Evolutionary conservation across 2,888 invertebrate genomes (phyloP), one percentile per base, ranked within the genome.

Genomic region (Sinhomidia bicolor): DNA sequence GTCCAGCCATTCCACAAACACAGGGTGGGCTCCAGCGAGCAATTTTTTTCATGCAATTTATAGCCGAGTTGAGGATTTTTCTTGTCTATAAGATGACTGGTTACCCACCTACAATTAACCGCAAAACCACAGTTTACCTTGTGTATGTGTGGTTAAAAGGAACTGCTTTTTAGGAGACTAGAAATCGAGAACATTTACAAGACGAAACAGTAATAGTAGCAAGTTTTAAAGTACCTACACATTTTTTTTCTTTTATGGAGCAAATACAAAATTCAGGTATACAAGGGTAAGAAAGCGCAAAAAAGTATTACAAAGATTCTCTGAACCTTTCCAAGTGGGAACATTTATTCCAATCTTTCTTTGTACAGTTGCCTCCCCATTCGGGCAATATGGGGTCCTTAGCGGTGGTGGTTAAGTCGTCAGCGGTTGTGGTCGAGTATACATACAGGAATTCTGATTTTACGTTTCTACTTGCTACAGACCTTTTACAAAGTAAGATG

Each of bases 1-100:
- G 90, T 91, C 90, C 91, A 91, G 5, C 90, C 91, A 81, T 91
- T 91, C 17, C 62, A 79, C 20, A 91, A 80, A 54, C 91, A 91
- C 10, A 91, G 60, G 9, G 54, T 44, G 3, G 65, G 65, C 57
- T 89, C 74, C 20, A 57, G 14, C 10, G 9, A 83, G 20, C 90
- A 90, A 54, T 89, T 76, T 26, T 65, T 86, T 83, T 83, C 86
- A 32, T 57, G 60, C 4, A 84, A 14, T 17, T 80, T 78, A 32
- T 68, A 86, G 3, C 88, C 85, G 1, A 85, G 82, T 7, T 85
- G 68, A 4, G 79, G 81, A 7, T 82, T 65, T 7, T 87, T 85
- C 29, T 54, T 51, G 26, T 90, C 86, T 4, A 32, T 51, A 14
- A 54, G 82, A 51, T 79, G 82, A 12, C 26, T 80, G 26, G 79